Conservation (phyloP, 1,140 invertebrate genomes). For the Dinoponera quadriceps region DNA sequence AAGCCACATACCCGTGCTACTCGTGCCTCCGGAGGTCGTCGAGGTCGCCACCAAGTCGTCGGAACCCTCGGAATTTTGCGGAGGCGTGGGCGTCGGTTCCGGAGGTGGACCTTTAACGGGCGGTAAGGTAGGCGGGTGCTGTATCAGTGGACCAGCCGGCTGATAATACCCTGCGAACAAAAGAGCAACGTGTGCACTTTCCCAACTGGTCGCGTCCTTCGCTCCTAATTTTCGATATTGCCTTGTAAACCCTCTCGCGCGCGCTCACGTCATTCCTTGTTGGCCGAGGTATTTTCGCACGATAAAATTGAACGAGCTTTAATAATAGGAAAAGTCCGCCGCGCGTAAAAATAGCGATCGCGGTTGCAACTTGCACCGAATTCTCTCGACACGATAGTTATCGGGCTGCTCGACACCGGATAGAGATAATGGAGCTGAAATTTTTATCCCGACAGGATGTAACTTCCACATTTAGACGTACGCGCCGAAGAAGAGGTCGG, state of each 20-base stretch:
- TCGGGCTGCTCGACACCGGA: too few species aligned
- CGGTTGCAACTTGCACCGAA: not conserved
- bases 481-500: too few species aligned
- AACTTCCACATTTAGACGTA: too few species aligned
- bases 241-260: slow-evolving; percentile 15
- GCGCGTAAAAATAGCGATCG: too few species aligned
- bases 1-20: slow-evolving; percentile 79
- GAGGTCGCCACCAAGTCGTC: slow-evolving; percentile 84
- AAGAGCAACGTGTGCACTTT: slow-evolving; percentile 61
- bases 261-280: not conserved
- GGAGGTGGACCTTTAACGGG: slow-evolving; percentile 85
- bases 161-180: slow-evolving; percentile 93
- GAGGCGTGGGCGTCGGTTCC: slow-evolving; percentile 85
- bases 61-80: slow-evolving; percentile 84
- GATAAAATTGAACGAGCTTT: not conserved
- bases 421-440: too few species aligned
- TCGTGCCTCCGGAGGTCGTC: slow-evolving; percentile 83
- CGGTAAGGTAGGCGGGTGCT: slow-evolving; percentile 86
- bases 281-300: not conserved
- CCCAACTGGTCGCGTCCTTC: slow-evolving; percentile 28
- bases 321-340: not conserved
- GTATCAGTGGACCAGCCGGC: slow-evolving; percentile 94
- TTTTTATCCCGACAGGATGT: too few species aligned
- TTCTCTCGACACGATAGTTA: too few species aligned
- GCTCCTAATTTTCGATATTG: slow-evolving; percentile 56